Percentiles rank a stretch among this genome's conserved stretches.
These are phyloP conservation scores for Thereuonema tuberculata DNA, from an alignment of 1,140 invertebrate species.

Conservation along the genomic window DNA sequence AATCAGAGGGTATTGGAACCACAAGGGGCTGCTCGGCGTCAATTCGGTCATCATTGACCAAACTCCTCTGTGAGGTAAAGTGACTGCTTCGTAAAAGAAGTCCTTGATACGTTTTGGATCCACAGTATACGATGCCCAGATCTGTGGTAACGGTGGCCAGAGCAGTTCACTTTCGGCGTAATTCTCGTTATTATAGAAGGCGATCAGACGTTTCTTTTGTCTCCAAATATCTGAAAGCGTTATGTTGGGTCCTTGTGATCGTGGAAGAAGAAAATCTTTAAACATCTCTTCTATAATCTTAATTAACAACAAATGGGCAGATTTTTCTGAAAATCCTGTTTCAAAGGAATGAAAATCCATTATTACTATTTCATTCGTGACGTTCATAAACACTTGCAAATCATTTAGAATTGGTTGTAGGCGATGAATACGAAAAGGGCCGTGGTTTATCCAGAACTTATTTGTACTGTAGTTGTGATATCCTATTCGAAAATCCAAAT, in stretches of 20 bases:
- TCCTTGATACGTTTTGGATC: background rate
- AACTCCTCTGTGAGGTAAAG: slow-evolving; percentile 31
- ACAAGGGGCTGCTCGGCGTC: slow-evolving; percentile 51
- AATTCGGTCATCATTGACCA: slow-evolving; percentile 69
- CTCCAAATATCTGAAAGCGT: slow-evolving; percentile 47
- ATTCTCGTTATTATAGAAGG: slow-evolving; percentile 38
- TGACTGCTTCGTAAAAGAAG: background rate
- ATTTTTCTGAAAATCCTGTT: slow-evolving; percentile 37
- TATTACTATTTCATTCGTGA: slow-evolving; percentile 1
- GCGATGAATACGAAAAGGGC: slow-evolving; percentile 46
- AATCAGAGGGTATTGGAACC: slow-evolving; percentile 45
- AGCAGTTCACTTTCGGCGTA: background rate
- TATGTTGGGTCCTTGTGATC: slow-evolving; percentile 19
- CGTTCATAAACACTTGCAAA: slow-evolving; percentile 43
- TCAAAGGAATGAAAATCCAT: slow-evolving; percentile 26
- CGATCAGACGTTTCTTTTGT: slow-evolving; percentile 43
- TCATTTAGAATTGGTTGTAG: slow-evolving; percentile 45
- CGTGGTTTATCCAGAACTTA: slow-evolving; percentile 45
- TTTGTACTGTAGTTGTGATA: slow-evolving; percentile 13
- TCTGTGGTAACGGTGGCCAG: slow-evolving; percentile 8
- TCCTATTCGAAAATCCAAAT: background rate
- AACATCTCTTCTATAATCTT: slow-evolving; percentile 46
- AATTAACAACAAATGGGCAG: slow-evolving; percentile 39
- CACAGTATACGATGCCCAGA: slow-evolving; percentile 2
- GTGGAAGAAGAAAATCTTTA: slow-evolving; percentile 38